These are phyloP conservation scores for Petrosia ficiformis DNA, from an alignment of 37 sponge, comb jelly and placozoan species.

Conservation along the genomic window DNA sequence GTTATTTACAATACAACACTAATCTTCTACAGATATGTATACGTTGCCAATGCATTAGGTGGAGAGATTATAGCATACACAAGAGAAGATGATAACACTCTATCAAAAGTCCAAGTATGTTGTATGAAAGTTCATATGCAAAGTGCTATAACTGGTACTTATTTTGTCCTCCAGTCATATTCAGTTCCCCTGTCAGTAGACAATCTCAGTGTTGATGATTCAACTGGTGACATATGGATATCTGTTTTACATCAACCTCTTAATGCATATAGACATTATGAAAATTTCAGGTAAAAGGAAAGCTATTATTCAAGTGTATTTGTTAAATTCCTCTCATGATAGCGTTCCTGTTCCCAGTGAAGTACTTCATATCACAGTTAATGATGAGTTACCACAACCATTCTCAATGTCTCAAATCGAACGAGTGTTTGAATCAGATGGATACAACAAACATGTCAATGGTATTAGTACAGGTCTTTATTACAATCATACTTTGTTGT, in stretches of 20 bases:
- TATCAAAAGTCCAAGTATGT: constrained; percentile 12
- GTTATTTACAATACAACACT: background rate
- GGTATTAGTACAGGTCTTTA: constrained; percentile 3
- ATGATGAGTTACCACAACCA: constrained; percentile 12
- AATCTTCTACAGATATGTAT: constrained; percentile 23
- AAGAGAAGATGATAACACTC: constrained; percentile 22
- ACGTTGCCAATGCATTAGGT: constrained; percentile 1
- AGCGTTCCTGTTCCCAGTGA: background rate
- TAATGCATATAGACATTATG: background rate
- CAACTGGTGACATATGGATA: background rate
- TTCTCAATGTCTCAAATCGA: constrained; percentile 13
- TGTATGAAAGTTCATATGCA: no score
- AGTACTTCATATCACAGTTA: constrained; percentile 15
- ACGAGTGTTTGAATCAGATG: constrained; percentile 17
- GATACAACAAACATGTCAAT: no score
- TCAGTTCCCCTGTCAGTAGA: no score
- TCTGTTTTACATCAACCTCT: background rate
- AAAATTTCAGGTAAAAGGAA: background rate
- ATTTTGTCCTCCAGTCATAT: no score
- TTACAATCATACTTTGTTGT: constrained; percentile 11
- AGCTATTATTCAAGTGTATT: background rate
- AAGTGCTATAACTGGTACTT: no score
- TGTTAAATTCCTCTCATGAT: background rate
- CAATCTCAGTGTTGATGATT: background rate
- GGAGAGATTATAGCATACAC: constrained; percentile 21